phyloP scores from a whole-genome alignment of 2,888 invertebrate species.

The Cenopis cana region DNA sequence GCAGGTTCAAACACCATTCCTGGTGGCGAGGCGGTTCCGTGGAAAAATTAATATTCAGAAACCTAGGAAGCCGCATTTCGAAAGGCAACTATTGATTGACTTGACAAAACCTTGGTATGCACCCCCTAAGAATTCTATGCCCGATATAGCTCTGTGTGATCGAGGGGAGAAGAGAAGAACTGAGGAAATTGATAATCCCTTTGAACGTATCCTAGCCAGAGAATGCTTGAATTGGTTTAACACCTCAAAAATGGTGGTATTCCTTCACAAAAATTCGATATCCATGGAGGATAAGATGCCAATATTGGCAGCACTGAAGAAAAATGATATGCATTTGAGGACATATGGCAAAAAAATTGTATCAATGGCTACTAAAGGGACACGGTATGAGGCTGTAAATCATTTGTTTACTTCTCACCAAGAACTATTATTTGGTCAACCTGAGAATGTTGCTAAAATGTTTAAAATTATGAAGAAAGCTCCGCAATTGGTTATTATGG shows the following conservation, averaged over 20 bases:
- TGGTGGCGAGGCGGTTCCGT: slow-evolving; percentile 87
- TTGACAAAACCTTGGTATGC: slow-evolving; percentile 87
- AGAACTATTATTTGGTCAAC: slow-evolving; percentile 89
- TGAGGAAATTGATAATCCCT: slow-evolving; percentile 86
- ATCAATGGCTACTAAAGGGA: slow-evolving; percentile 86
- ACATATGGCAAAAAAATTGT: slow-evolving; percentile 88
- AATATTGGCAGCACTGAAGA: slow-evolving; percentile 86
- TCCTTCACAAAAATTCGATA: slow-evolving; percentile 90
- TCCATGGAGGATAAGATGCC: slow-evolving; percentile 87
- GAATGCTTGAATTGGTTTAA: slow-evolving; percentile 90
- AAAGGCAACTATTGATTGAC: slow-evolving; percentile 87
- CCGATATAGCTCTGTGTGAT: slow-evolving; percentile 82
- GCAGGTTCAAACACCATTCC: slow-evolving; percentile 69
- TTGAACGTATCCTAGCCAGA: slow-evolving; percentile 89
- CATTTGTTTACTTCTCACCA: slow-evolving; percentile 87
- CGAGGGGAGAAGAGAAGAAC: slow-evolving; percentile 57
- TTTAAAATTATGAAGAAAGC: slow-evolving; percentile 88
- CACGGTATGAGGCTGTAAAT: slow-evolving; percentile 88
- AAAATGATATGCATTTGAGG: slow-evolving; percentile 89
- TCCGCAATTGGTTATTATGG: slow-evolving; percentile 89
- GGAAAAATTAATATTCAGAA: slow-evolving; percentile 92
- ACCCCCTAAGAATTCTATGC: slow-evolving; percentile 73
- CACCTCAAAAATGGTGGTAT: slow-evolving; percentile 88
- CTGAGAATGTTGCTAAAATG: slow-evolving; percentile 86
- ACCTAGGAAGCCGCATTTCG: slow-evolving; percentile 89